Conservation (phyloP, 2,113 vertebrate species). For the Ophthalmolycus amberensis region DNA sequence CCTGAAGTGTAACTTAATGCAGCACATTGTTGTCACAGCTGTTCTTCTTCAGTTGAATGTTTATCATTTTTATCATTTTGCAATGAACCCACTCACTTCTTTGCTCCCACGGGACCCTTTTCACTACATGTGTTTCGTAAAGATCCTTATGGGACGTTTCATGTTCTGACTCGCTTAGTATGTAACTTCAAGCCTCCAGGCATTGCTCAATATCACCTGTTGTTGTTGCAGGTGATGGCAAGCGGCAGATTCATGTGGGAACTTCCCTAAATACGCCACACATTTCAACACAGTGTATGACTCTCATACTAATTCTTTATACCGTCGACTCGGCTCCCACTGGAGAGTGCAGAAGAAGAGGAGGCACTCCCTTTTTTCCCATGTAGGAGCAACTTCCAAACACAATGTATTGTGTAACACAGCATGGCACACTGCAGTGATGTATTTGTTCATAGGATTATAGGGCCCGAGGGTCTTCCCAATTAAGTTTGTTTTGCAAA, state of each 20-base stretch:
- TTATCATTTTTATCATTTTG: background rate
- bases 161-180: conserved; percentile 39
- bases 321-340: conserved; percentile 12
- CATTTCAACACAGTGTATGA: conserved; percentile 14
- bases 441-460: conserved; percentile 41
- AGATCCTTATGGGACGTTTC: conserved; percentile 8
- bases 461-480: conserved; percentile 1
- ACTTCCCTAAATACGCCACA: background rate
- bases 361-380: conserved; percentile 43
- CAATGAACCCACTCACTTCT: background rate
- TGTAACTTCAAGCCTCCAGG: background rate
- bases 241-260: conserved; percentile 29
- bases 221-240: conserved; percentile 50
- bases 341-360: background rate
- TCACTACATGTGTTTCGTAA: background rate
- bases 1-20: background rate
- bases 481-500: conserved; percentile 55
- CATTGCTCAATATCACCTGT: conserved; percentile 36
- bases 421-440: background rate
- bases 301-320: background rate
- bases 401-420: conserved; percentile 43
- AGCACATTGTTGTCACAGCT: background rate
- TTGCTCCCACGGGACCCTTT: background rate
- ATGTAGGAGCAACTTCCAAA: conserved; percentile 17
- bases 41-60: background rate